Conservation (phyloP, 2,888 invertebrate species). For the Alviniconcha strummeri region DNA sequence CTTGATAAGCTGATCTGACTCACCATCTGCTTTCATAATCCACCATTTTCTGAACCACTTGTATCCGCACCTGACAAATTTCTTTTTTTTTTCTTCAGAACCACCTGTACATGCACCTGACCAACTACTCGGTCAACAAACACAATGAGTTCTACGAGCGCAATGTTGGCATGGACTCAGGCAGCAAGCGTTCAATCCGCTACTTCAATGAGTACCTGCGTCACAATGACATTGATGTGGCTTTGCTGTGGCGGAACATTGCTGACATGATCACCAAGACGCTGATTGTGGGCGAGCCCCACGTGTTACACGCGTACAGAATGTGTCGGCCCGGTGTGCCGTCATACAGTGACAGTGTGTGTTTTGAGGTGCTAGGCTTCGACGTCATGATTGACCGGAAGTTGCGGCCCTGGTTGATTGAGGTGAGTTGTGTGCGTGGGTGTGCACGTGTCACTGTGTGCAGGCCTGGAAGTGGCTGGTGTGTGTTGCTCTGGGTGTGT, state of each 20-base stretch:
- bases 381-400: slow-evolving; percentile 72
- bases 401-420: slow-evolving; percentile 72
- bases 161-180: slow-evolving; percentile 63
- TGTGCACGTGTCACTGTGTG: background rate
- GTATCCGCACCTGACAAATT: no score
- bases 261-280: slow-evolving; percentile 72
- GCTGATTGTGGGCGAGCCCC: slow-evolving; percentile 70
- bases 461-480: no score
- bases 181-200: slow-evolving; percentile 71
- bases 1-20: no score
- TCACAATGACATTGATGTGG: slow-evolving; percentile 68
- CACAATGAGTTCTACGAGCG: slow-evolving; percentile 72
- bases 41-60: no score
- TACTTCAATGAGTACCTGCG: slow-evolving; percentile 71
- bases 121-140: slow-evolving; percentile 74
- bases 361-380: slow-evolving; percentile 74
- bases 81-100: slow-evolving; percentile 54
- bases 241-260: slow-evolving; percentile 70
- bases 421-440: slow-evolving; percentile 57
- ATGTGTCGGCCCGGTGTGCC: slow-evolving; percentile 73
- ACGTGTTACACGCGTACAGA: slow-evolving; percentile 71
- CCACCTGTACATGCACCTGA: slow-evolving; percentile 73
- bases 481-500: background rate
- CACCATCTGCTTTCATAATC: no score
- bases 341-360: slow-evolving; percentile 70